phyloP scores from a whole-genome alignment of 2,888 invertebrate genomes.

The Diaprepes abbreviatus region DNA sequence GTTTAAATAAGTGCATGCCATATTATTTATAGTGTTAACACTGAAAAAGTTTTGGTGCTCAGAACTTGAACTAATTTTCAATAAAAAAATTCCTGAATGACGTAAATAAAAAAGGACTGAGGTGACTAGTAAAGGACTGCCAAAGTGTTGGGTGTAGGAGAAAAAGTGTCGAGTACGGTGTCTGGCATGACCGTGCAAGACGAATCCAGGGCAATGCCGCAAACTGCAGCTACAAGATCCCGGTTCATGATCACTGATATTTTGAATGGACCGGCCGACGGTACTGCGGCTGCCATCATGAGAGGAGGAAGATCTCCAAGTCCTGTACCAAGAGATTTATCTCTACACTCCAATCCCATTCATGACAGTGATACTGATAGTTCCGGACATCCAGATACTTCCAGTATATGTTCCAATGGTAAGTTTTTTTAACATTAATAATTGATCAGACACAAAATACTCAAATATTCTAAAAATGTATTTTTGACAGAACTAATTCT shows the following conservation, averaged over 20 bases:
- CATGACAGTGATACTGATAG: slow-evolving; percentile 71
- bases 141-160: slow-evolving; percentile 66
- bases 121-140: slow-evolving; percentile 31
- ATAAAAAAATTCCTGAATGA: background rate
- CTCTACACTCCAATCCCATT: slow-evolving; percentile 67
- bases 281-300: slow-evolving; percentile 70
- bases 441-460: too few relatives aligned
- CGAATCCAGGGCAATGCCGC: slow-evolving; percentile 67
- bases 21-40: slow-evolving; percentile 1
- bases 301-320: slow-evolving; percentile 69
- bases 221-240: slow-evolving; percentile 75
- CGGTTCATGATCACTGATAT: slow-evolving; percentile 94
- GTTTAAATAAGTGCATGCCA: slow-evolving; percentile 1
- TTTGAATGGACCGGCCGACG: slow-evolving; percentile 75
- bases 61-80: background rate
- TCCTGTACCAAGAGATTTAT: slow-evolving; percentile 72
- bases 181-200: slow-evolving; percentile 69
- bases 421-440: too few relatives aligned
- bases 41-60: background rate
- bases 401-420: slow-evolving; percentile 72
- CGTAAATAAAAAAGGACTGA: slow-evolving; percentile 17
- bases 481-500: too few relatives aligned
- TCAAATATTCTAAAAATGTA: too few relatives aligned
- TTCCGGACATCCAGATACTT: slow-evolving; percentile 70
- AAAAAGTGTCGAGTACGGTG: slow-evolving; percentile 64